A percentile compares a stretch with the other conserved stretches of the same genome.
These are phyloP conservation scores for Drosophila helvetica DNA, from an alignment of 2,888 invertebrate genomes.

Conservation along the genomic window DNA sequence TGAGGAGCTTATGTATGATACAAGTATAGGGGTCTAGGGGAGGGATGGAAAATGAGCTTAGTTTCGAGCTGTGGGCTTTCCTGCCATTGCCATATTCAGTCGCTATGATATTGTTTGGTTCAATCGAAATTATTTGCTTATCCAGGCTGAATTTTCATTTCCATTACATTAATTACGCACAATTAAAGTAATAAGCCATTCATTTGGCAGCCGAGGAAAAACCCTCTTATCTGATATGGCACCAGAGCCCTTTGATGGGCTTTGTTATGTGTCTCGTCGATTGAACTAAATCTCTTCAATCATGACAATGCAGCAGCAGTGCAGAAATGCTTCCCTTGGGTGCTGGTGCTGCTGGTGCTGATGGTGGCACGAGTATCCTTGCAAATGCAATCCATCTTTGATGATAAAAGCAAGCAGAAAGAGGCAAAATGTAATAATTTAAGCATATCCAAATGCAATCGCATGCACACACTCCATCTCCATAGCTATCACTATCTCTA, in stretches of 20 bases:
- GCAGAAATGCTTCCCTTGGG: slow-evolving; percentile 35
- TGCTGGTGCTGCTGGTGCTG: background rate
- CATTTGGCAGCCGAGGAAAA: background rate
- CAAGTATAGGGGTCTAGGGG: too few relatives aligned
- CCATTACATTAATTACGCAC: slow-evolving; percentile 46
- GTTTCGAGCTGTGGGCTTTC: background rate
- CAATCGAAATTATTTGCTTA: background rate
- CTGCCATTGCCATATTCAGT: background rate
- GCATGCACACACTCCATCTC: slow-evolving; percentile 21
- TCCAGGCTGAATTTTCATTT: slow-evolving; percentile 12
- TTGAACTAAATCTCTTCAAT: slow-evolving; percentile 23
- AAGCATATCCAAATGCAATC: slow-evolving; percentile 62
- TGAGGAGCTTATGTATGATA: too few relatives aligned
- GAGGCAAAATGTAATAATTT: slow-evolving; percentile 65
- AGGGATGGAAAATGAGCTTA: background rate
- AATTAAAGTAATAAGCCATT: slow-evolving; percentile 19
- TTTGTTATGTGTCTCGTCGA: slow-evolving; percentile 1
- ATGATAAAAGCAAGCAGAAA: slow-evolving; percentile 59
- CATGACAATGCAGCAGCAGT: slow-evolving; percentile 25
- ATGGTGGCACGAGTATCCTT: slow-evolving; percentile 6
- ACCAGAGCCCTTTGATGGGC: background rate
- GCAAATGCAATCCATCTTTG: slow-evolving; percentile 66
- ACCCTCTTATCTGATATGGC: background rate
- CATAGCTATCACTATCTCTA: background rate
- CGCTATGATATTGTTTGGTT: background rate